phyloP scores from a whole-genome alignment of 2,888 invertebrate genomes.

The Rhaphigaster nebulosa region DNA sequence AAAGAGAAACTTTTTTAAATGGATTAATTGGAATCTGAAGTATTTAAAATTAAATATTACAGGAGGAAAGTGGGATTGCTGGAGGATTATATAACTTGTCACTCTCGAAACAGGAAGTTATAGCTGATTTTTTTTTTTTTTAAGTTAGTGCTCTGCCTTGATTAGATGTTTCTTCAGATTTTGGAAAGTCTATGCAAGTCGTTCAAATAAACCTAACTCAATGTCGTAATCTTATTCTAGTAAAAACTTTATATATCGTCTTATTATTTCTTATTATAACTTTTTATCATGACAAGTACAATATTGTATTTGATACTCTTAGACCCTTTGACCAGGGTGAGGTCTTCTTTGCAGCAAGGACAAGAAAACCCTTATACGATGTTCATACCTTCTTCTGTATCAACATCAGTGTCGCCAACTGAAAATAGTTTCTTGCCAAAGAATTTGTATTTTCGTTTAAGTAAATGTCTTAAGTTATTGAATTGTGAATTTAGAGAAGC shows the following conservation, averaged over 20 bases:
- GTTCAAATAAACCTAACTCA: neutral
- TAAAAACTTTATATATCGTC: neutral
- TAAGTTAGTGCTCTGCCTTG: neutral
- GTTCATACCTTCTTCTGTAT: neutral
- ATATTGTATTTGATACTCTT: neutral
- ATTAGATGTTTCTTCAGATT: neutral
- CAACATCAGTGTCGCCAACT: neutral
- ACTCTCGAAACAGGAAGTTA: neutral
- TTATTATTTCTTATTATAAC: neutral
- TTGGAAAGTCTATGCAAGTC: neutral
- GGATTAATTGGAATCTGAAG: neutral
- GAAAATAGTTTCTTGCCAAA: neutral
- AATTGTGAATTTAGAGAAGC: neutral
- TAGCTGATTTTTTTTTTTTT: neutral
- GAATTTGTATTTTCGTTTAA: slow-evolving; percentile 21
- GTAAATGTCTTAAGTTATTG: neutral
- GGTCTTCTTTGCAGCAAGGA: neutral
- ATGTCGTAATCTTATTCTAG: neutral
- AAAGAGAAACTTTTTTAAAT: neutral
- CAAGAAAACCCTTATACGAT: neutral
- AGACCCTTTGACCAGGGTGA: neutral
- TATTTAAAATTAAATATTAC: neutral
- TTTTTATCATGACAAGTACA: neutral
- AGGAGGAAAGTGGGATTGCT: neutral
- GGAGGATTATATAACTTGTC: neutral